A percentile compares a stretch with the other conserved stretches of the same genome.
Conservation (phyloP, 1,140 invertebrate species). For the Lepidurus arcticus region DNA sequence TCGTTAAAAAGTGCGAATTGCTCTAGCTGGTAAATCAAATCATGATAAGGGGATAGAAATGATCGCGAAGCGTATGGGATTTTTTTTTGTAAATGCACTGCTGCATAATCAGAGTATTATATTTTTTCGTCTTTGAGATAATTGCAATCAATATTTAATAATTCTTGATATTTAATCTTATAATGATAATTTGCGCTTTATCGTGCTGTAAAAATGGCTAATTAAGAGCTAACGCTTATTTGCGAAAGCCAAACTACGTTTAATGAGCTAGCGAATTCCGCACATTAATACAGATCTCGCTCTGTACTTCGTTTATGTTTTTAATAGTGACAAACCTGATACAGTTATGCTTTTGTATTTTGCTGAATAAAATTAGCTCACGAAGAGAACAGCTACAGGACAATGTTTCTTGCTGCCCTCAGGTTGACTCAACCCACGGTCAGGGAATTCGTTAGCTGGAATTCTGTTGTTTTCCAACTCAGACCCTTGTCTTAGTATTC, state of each 20-base stretch:
- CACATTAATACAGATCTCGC: conserved; percentile 1
- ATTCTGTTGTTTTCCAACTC: no score
- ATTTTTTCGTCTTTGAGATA: neutral
- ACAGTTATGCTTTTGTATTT: no score
- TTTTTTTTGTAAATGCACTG: neutral
- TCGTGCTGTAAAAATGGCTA: neutral
- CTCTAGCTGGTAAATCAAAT: neutral
- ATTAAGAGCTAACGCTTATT: neutral
- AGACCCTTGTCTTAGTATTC: no score
- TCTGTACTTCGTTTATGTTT: neutral
- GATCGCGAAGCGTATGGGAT: neutral
- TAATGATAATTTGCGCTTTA: neutral
- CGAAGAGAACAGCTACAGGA: no score
- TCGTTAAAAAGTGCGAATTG: neutral
- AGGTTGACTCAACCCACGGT: no score
- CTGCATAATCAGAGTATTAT: conserved; percentile 8
- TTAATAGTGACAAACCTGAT: neutral
- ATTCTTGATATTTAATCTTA: neutral
- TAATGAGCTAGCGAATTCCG: neutral
- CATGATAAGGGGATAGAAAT: neutral
- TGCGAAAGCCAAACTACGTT: neutral
- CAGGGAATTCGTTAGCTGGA: no score
- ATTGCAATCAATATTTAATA: neutral
- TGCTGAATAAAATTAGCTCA: no score
- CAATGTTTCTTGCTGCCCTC: no score